Evolutionary conservation across 1,140 invertebrate genomes (phyloP), one percentile per base, ranked within the genome.

Genomic region (Yoshiicerus persimilis): DNA sequence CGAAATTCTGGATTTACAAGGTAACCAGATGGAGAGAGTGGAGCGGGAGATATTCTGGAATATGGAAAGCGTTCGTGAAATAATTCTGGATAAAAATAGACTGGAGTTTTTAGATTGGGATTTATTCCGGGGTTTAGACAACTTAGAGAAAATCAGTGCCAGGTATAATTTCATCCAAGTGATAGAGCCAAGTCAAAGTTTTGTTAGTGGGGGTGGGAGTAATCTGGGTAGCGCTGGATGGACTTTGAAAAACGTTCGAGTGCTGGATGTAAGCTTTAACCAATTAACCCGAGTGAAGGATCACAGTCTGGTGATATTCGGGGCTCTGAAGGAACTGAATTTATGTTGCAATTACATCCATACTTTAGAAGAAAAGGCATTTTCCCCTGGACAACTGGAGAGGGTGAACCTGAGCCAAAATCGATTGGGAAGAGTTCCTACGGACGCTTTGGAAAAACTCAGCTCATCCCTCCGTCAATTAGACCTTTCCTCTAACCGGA

Each of bases 181-280:
- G 56, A 88, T 93, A 32, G 89, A 87, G 23, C 88, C 89, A 8
- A 89, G 66, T 80, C 47, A 75, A 70, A 83, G 84, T 56, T 47
- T 84, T 38, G 23, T 36, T 62, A 27, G 23, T 96, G 89, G 92
- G 97, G 87, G 92, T 96, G 34, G 94, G 13, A 62, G 36, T 83
- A 41, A 39, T 23, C 39, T 47, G 6, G 66, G n/a, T 23, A 84
- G 41, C 36, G 25, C 85, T 25, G 34, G n/a, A 27, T 92, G 86
- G 89, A 89, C 84, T 86, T 87, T 92, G n/a, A 88, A 94, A 38
- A 94, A 94, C 47, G 91, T 98, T 2, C 93, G 95, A 70, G 93
- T 94, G 90, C 93, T 98, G 80, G 95, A 97, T 92, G 92, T 98
- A 85, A 95, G 96, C 84, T 95, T 96, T 90, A 97, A 97, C 92